phyloP scores from a whole-genome alignment of 2,797 vertebrate species.

The Pangasius djambal region DNA sequence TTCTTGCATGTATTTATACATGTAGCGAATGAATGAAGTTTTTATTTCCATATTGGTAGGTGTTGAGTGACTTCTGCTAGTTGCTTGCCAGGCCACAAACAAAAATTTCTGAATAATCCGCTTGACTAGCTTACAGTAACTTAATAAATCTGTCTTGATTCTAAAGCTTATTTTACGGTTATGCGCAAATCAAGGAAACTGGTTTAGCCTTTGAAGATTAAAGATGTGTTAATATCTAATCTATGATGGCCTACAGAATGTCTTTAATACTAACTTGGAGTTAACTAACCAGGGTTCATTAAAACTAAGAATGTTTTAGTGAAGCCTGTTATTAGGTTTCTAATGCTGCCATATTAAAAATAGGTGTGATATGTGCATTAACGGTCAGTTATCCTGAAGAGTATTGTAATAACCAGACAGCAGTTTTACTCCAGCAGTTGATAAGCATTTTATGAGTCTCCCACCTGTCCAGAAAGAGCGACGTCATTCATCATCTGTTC shows the following conservation, averaged over 20 bases:
- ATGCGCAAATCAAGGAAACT: background rate
- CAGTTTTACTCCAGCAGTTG: slow-evolving; percentile 8
- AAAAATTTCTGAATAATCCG: slow-evolving; percentile 2
- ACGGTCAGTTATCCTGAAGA: slow-evolving; percentile 3
- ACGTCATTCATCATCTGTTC: slow-evolving; percentile 35
- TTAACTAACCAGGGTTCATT: background rate
- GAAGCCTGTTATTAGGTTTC: background rate
- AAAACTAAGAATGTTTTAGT: background rate
- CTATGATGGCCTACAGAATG: background rate
- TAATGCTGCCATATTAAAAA: background rate
- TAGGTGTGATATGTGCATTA: background rate
- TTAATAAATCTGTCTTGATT: background rate
- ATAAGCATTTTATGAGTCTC: slow-evolving; percentile 69
- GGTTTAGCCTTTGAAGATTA: background rate
- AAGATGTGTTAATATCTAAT: background rate
- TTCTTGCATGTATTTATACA: slow-evolving; percentile 4
- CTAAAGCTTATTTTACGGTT: background rate
- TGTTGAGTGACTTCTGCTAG: slow-evolving; percentile 6
- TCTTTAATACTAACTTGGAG: background rate
- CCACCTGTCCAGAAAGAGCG: slow-evolving; percentile 67
- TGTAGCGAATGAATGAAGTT: background rate
- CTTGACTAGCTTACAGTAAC: background rate
- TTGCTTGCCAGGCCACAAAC: background rate
- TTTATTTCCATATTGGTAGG: slow-evolving; percentile 10
- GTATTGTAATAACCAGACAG: slow-evolving; percentile 26